Conservation (phyloP, 2,888 invertebrate species). For the Sycophila texana region DNA sequence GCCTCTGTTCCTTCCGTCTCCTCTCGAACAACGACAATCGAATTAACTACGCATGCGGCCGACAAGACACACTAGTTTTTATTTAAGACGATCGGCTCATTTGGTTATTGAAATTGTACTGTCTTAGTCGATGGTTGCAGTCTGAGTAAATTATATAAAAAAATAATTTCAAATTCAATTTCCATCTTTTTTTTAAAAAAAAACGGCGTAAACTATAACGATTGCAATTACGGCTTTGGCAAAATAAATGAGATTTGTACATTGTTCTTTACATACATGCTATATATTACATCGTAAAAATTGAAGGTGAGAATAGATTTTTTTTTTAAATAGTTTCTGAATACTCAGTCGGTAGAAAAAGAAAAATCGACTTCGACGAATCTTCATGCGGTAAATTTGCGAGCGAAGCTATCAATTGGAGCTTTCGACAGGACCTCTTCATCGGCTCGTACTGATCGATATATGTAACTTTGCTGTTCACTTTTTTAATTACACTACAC, state of each 20-base stretch:
- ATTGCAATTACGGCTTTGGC: no score
- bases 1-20: not conserved
- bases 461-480: not conserved
- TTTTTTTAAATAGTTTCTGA: conserved; percentile 5
- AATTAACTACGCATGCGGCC: not conserved
- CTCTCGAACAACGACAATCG: not conserved
- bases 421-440: not conserved
- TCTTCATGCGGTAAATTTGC: not conserved
- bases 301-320: no score
- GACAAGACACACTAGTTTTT: not conserved
- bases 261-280: not conserved
- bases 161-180: not conserved
- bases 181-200: no score
- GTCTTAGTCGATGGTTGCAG: conserved; percentile 15
- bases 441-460: conserved; percentile 9
- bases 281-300: not conserved
- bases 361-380: conserved; percentile 20
- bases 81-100: not conserved
- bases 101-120: not conserved
- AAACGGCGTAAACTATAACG: no score
- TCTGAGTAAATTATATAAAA: conserved; percentile 6
- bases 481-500: conserved; percentile 19
- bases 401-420: conserved; percentile 7
- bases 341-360: conserved; percentile 7
- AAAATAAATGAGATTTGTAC: not conserved